Evolutionary conservation across 92 coral and sea anemone species (phyloP), one percentile per base, ranked within the genome.

Genomic region (Epizoanthus scotinus): DNA sequence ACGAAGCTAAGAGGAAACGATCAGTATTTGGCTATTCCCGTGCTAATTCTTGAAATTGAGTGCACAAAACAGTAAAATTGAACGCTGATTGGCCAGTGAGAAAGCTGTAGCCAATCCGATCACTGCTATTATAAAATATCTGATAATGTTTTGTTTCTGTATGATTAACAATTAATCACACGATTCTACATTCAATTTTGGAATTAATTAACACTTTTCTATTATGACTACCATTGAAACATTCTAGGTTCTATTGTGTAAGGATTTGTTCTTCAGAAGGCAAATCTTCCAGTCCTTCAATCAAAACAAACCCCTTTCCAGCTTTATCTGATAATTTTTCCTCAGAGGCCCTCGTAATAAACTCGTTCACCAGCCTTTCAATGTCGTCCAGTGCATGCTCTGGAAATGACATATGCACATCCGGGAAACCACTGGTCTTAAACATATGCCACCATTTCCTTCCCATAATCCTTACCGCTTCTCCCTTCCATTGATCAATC

Each of bases 381-480:
- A 87, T 52, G 27, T 87, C 87, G 50, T 83, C 78, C 54, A 83
- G 18, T 12, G 78, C 81, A 60, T 71, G 63, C 58, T 83, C 90
- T 15, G 87, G 82, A 49, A 83, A 70, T 12, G 87, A 83, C 29
- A 79, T 73, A 73, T 44, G 54, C 29, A 64, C 72, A 49, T 83
- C 84, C 19, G 91, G 91, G 71, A 64, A 71, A 1, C 91, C 91
- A 38, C 82, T 87, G 14, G 91, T 83, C 54, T 87, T 87, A 68
- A 83, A 87, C 59, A 83, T 42, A 13, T 87, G 85, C 91, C 91
- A 87, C 91, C 91, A 87, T 14, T 78, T 83, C 71, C 91, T 78
- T 52, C 91, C 91, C 72, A 79, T 53, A 26, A 87, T 78, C 36
- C 91, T 83, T 53, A 38, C 62, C 64, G 64, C 79, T 17, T 86